Evolutionary conservation across 2,113 vertebrate species (phyloP), one percentile per base, ranked within the genome.

Genomic region (Sorex fumeus): DNA sequence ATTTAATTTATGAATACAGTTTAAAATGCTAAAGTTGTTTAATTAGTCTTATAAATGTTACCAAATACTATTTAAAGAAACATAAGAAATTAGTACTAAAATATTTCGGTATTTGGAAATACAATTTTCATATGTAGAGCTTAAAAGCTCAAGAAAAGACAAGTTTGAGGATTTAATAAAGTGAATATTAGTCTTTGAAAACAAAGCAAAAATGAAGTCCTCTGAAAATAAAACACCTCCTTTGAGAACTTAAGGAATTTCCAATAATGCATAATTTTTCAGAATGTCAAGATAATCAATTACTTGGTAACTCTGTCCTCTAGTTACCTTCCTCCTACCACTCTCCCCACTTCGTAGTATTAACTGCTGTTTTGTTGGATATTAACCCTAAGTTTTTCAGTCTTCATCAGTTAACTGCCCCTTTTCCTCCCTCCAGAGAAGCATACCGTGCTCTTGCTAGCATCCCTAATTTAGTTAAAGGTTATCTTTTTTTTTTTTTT

Each of bases 1-100:
- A 90, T 91, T 96, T 85, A 94, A 90, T 76, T 90, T 88, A 94
- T 86, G 60, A 92, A 69, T 71, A 6, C 10, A 40, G 15, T 92
- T 94, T 88, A 95, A 90, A 90, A 60, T 80, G n/a, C 71, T 93
- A 50, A 85, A 90, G 23, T 30, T 93, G 34, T 93, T 96, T 95
- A 92, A 94, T 96, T 93, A 93, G 77, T 76, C 71, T 90, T 90
- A n/a, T 74, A 94, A 95, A 92, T 95, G 60, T 53, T 13, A 72
- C 60, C 32, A 83, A 90, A 77, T 30, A 88, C 72, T 92, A 75
- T 91, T 91, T 66, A 80, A 86, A 92, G 19, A 1, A 25, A 32
- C 45, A 82, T 88, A 85, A 93, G 94, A 90, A 40, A 40, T 40
- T 62, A 67, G 66, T 66, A 90, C 34, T 43, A 57, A 90, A 91